These are phyloP conservation scores for Crocidura indochinensis DNA, from an alignment of 2,797 vertebrate species.

Conservation along the genomic window DNA sequence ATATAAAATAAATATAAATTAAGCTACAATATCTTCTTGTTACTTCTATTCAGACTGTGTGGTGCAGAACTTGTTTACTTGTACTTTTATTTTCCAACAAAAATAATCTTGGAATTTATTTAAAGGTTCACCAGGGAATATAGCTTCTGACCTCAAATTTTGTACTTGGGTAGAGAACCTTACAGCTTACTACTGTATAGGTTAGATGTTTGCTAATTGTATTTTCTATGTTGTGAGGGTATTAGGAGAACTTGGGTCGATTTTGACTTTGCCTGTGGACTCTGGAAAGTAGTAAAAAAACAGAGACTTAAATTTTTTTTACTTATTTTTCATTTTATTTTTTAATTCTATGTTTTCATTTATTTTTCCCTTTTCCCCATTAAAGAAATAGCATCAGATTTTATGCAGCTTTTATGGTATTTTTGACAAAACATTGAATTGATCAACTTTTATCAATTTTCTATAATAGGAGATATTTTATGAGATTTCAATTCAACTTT, in stretches of 20 bases:
- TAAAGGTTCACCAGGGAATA: constrained; percentile 25
- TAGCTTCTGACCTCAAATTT: constrained; percentile 43
- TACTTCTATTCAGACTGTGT: background rate
- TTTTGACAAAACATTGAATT: constrained; percentile 18
- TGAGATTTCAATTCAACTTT: background rate
- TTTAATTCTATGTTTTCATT: background rate
- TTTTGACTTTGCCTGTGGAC: constrained; percentile 57
- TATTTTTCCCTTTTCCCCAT: background rate
- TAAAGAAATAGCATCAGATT: constrained; percentile 17
- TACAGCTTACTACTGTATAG: background rate
- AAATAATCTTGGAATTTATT: constrained; percentile 57
- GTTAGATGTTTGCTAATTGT: constrained; percentile 12
- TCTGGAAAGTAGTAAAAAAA: constrained; percentile 64
- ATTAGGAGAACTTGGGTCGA: constrained; percentile 5
- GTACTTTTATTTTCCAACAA: constrained; percentile 41
- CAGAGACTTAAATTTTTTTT: background rate
- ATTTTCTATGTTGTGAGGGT: background rate
- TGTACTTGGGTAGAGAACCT: constrained; percentile 41
- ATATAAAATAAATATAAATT: constrained; percentile 57
- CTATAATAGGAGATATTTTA: background rate
- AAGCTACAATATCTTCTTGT: constrained; percentile 35
- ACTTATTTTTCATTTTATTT: background rate
- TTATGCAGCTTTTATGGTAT: constrained; percentile 7
- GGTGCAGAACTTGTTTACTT: constrained; percentile 31
- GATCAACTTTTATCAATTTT: constrained; percentile 14